A percentile compares a stretch with the other conserved stretches of the same genome.
phyloP scores from a whole-genome alignment of 1,140 invertebrate genomes.

The Drosophila ficusphila region DNA sequence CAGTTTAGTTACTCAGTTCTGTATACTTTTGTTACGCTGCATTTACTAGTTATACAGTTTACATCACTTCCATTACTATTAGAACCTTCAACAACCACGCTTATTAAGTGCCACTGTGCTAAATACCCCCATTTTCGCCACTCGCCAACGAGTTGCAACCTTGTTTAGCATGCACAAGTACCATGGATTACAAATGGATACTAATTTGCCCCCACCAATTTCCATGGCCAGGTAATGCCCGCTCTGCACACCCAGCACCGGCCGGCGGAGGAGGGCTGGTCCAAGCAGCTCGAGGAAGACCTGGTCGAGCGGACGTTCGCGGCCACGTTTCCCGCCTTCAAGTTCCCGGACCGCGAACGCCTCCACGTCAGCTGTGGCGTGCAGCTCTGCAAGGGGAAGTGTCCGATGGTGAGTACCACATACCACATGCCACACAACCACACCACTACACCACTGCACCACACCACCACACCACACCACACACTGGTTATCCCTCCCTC shows the following conservation, averaged over 20 bases:
- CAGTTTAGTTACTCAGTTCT: too few relatives aligned
- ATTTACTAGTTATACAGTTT: too few relatives aligned
- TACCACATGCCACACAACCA: background rate
- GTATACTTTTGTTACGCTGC: too few relatives aligned
- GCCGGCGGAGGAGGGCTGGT: conserved; percentile 83
- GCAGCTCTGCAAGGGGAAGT: conserved; percentile 88
- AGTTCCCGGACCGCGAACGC: conserved; percentile 90
- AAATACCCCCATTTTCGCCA: too few relatives aligned
- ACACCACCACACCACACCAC: too few relatives aligned
- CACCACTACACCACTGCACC: background rate
- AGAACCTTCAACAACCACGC: background rate
- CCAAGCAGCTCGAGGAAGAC: conserved; percentile 82
- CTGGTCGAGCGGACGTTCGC: conserved; percentile 83
- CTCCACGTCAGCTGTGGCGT: conserved; percentile 89
- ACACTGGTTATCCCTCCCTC: too few relatives aligned
- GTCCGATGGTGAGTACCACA: conserved; percentile 85
- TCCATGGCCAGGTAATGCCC: conserved; percentile 75
- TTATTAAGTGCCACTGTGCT: background rate
- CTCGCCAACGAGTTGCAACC: background rate
- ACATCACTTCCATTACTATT: too few relatives aligned
- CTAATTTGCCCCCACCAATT: background rate
- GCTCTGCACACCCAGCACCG: conserved; percentile 66
- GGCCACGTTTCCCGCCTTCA: conserved; percentile 90
- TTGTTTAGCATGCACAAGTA: background rate
- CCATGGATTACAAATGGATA: background rate